Evolutionary conservation across 1,140 invertebrate species (phyloP), one percentile per base, ranked within the genome.

Genomic region (Asbolus verrucosus): DNA sequence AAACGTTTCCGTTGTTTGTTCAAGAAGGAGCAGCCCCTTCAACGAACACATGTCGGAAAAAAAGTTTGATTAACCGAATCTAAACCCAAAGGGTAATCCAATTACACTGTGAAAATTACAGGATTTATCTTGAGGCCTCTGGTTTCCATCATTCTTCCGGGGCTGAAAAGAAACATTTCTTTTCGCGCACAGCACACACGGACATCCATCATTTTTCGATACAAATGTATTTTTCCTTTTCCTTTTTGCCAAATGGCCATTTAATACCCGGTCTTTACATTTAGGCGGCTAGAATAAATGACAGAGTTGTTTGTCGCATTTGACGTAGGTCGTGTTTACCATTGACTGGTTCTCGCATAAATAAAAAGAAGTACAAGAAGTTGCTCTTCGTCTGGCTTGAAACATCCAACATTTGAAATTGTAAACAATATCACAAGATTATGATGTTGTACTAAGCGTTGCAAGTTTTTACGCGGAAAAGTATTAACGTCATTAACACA

Each of bases 271-370:
- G 43, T 18, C 43, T 50, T 50, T 50, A 50, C 21, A 19, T 50
- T 50, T 50, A 21, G 43, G n/a, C 43, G 16, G 16, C 43, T 2
- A 5, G 18, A 15, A 50, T 50, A 50, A 50, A 50, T 50, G 21
- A 50, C 16, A 50, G 43, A 19, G 46, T 54, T 54, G 18, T 54
- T 54, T 54, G 19, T 54, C 46, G 46, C 18, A n/a, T 54, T 54
- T 54, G 46, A 54, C 46, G 46, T 54, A 54, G 46, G 46, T 54
- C 46, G 46, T 54, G 46, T 30, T 54, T 54, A 54, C 46, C 46
- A 54, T 21, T 19, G 46, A 54, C 46, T 27, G 46, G 46, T 54
- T 54, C 46, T 54, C 46, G 46, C 46, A 27, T 27, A 54, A 54
- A 54, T 21, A 54, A 54, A 18, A 50, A 50, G 24, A 3, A 27